Evolutionary conservation across 2,888 invertebrate genomes (phyloP), one percentile per base, ranked within the genome.

Genomic region (Dromius quadrimaculatus): DNA sequence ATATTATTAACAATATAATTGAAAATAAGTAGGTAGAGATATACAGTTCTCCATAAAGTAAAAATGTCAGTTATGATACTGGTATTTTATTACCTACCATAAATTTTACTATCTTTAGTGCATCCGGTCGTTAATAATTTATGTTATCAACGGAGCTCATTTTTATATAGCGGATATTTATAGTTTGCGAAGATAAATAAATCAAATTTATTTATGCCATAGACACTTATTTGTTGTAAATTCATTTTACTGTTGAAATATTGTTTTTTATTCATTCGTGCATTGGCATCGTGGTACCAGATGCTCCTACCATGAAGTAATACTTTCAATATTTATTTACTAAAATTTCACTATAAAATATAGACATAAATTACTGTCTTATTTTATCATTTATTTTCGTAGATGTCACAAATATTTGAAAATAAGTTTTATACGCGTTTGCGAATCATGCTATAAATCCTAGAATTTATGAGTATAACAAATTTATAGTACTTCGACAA

Each of bases 21-120:
- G 64, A 64, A 64, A 47, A 50, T 47, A 64, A 64, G 64, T 64
- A 47, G 64, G 50, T 50, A 64, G 36, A 64, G 47, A 64, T 64
- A 64, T 50, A 47, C 47, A 34, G 32, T 47, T 64, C 47, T 22
- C 64, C 50, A 64, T 64, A 64, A 64, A 64, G 50, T 20, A 64
- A 64, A 64, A 64, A 63, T 63, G 43, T 63, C 63, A 63, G 63
- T 32, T 45, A 43, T 23, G 63, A 63, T 41, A 43, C 41, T 45
- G 23, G 28, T 28, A 63, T 41, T 66, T 66, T 66, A 66, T 66
- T 66, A 66, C 66, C 54, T 66, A 23, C 50, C 66, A 66, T 66
- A 66, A 66, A 66, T 66, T 57, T 54, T 54, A 66, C 57, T 66
- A 66, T 66, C 66, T 54, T 57, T 57, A 66, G 66, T 50, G 54